phyloP scores from a whole-genome alignment of 2,113 vertebrate species.

The Manacus vitellinus region DNA sequence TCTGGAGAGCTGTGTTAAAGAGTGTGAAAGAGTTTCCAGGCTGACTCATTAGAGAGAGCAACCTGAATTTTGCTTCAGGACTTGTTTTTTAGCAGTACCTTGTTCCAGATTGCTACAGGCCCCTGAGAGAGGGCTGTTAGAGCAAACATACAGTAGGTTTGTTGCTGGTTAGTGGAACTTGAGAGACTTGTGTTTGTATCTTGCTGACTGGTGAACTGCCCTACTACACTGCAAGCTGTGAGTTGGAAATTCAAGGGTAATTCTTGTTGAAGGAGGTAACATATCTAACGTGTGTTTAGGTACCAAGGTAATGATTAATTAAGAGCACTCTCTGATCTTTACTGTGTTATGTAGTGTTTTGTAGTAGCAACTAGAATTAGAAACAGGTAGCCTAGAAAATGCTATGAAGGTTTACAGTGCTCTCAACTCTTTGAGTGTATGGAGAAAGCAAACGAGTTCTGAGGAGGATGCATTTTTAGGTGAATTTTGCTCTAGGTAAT shows the following conservation, averaged over 20 bases:
- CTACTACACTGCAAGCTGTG: background rate
- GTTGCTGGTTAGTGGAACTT: background rate
- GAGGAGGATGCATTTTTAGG: background rate
- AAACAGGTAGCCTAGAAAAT: background rate
- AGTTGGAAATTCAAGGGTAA: background rate
- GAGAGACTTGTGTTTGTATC: background rate
- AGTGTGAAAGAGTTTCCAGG: background rate
- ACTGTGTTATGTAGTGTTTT: background rate
- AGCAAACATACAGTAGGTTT: fast-evolving
- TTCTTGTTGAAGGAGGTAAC: background rate
- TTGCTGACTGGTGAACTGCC: background rate
- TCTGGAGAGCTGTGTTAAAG: background rate
- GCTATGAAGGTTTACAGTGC: background rate
- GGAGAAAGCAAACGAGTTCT: background rate
- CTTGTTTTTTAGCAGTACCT: background rate
- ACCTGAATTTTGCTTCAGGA: background rate
- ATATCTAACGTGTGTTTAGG: background rate
- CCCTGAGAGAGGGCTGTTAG: background rate
- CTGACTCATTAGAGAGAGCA: background rate
- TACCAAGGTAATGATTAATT: background rate
- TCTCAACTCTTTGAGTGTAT: background rate
- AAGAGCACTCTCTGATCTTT: background rate
- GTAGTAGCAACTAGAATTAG: background rate
- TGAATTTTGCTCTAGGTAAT: background rate
- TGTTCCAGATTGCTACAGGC: background rate